Conservation (phyloP, 2,797 vertebrate species). For the Onychomys arenicola region DNA sequence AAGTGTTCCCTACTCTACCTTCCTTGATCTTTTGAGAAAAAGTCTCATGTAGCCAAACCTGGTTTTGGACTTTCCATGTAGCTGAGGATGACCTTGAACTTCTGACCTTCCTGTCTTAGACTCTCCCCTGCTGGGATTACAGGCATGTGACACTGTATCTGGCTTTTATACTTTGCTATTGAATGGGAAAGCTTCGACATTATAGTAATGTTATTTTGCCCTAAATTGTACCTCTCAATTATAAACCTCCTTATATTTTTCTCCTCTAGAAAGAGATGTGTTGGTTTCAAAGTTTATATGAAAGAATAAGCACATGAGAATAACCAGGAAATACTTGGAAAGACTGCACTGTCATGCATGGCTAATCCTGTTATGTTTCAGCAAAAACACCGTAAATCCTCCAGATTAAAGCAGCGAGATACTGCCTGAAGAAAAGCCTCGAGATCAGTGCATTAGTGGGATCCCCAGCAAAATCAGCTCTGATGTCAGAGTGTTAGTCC, state of each 20-base stretch:
- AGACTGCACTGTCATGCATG: background rate
- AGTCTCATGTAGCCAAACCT: background rate
- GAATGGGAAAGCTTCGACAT: slow-evolving; percentile 20
- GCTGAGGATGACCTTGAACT: background rate
- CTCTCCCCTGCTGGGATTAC: background rate
- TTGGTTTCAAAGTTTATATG: slow-evolving; percentile 61
- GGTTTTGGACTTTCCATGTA: background rate
- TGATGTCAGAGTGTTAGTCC: background rate
- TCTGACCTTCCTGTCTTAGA: background rate
- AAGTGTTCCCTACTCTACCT: background rate
- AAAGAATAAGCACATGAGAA: slow-evolving; percentile 45
- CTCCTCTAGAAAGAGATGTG: background rate
- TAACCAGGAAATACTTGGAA: slow-evolving; percentile 62
- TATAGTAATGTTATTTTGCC: background rate
- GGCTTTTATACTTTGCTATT: background rate
- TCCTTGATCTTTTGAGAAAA: background rate
- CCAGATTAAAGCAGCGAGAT: slow-evolving; percentile 19
- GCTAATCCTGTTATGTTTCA: slow-evolving; percentile 44
- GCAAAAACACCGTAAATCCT: slow-evolving; percentile 32
- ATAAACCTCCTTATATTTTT: slow-evolving; percentile 33
- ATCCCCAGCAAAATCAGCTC: background rate
- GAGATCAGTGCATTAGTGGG: background rate
- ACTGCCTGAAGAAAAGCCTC: slow-evolving; percentile 19
- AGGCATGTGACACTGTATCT: background rate
- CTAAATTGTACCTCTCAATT: background rate